Evolutionary conservation across 2,888 invertebrate species (phyloP).

Genomic region (Drosophila conformis): DNA sequence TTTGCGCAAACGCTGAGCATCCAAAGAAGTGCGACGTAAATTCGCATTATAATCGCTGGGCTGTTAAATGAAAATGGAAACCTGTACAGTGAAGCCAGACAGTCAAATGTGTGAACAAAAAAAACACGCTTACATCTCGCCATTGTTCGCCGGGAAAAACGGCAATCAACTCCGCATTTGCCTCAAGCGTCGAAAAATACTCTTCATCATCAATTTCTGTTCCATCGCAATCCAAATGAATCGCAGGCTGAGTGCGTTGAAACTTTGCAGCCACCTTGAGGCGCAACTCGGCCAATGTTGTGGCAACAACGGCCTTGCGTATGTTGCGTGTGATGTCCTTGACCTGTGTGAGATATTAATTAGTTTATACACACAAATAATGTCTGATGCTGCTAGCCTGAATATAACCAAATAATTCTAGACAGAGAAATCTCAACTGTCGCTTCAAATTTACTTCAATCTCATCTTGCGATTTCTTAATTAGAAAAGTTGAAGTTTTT

Average conservation of each 20-base stretch:
- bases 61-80: conserved; percentile 18
- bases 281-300: conserved; percentile 91
- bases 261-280: conserved; percentile 91
- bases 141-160: conserved; percentile 91
- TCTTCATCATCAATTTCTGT: conserved; percentile 98
- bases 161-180: conserved; percentile 93
- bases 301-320: conserved; percentile 92
- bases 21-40: conserved; percentile 63
- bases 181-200: conserved; percentile 95
- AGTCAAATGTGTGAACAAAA: background rate
- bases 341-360: conserved; percentile 55
- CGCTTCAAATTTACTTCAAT: background rate
- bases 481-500: background rate
- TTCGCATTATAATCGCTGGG: conserved; percentile 74
- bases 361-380: conserved; percentile 22
- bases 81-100: background rate
- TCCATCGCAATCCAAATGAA: conserved; percentile 95
- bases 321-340: conserved; percentile 90
- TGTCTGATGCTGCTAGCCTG: background rate
- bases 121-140: conserved; percentile 84
- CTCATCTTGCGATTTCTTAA: background rate
- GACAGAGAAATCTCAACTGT: background rate
- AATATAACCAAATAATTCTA: background rate
- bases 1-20: conserved; percentile 87
- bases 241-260: conserved; percentile 87